These are phyloP conservation scores for Podarcis muralis DNA, from an alignment of 2,113 vertebrate species.

Conservation along the genomic window DNA sequence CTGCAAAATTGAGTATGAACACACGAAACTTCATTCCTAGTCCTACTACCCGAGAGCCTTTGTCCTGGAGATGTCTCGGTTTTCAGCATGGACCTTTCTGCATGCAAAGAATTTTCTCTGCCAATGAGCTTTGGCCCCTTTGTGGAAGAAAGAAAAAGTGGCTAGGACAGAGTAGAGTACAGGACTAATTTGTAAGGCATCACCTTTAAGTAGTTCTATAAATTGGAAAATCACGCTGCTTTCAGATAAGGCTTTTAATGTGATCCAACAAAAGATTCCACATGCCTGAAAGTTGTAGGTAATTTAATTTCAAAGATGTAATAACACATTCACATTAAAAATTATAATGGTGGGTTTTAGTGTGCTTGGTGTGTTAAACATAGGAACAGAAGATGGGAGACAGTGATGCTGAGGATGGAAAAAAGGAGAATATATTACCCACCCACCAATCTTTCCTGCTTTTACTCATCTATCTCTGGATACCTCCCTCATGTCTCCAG, in stretches of 20 bases:
- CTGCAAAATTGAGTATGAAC: neutral
- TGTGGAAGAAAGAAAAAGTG: neutral
- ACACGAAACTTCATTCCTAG: neutral
- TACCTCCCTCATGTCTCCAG: too few relatives aligned
- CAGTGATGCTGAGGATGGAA: neutral
- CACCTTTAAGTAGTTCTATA: constrained; percentile 14
- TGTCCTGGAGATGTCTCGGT: neutral
- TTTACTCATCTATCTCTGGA: neutral
- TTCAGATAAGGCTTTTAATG: neutral
- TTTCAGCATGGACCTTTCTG: neutral
- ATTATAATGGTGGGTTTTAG: neutral
- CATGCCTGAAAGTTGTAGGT: constrained; percentile 1
- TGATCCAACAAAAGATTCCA: neutral
- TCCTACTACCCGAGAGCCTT: neutral
- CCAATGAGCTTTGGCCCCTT: neutral
- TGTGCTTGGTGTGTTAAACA: neutral
- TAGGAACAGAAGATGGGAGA: neutral
- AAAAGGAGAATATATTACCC: neutral
- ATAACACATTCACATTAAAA: neutral
- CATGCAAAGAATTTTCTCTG: neutral
- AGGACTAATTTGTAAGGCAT: constrained; percentile 31
- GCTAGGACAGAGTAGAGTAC: neutral
- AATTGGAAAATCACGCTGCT: constrained; percentile 7
- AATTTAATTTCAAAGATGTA: constrained; percentile 16
- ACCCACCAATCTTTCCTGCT: too few relatives aligned